Evolutionary conservation across 2,113 vertebrate species (phyloP).

Genomic region (Aspiorhynchus laticeps): DNA sequence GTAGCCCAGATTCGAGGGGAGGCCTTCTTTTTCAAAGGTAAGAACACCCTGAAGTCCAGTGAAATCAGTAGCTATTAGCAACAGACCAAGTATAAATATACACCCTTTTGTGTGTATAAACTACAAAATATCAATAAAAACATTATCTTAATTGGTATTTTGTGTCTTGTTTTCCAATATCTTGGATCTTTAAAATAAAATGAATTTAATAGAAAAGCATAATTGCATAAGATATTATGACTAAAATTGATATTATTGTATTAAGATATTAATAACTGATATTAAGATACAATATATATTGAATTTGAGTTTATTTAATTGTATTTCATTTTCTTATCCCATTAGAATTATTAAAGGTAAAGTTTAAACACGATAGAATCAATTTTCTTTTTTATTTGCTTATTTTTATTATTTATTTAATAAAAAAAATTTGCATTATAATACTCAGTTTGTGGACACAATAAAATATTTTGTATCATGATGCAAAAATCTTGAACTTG

Average conservation of each 20-base stretch:
- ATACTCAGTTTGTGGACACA: background rate
- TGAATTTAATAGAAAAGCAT: background rate
- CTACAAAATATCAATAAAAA: background rate
- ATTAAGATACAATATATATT: background rate
- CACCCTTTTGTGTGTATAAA: background rate
- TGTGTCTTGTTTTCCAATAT: background rate
- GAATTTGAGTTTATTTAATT: background rate
- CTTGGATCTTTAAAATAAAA: background rate
- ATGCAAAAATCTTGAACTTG: background rate
- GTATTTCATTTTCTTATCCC: background rate
- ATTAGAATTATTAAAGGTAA: background rate
- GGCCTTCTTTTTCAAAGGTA: conserved; percentile 99
- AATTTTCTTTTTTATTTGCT: too few relatives aligned
- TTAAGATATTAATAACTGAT: background rate
- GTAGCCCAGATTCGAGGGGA: conserved; percentile 98
- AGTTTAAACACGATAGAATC: background rate
- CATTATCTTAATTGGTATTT: background rate
- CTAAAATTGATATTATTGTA: too few relatives aligned
- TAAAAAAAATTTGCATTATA: background rate
- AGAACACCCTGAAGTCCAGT: conserved; percentile 9
- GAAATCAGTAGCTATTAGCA: background rate
- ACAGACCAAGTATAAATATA: background rate
- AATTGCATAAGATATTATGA: background rate
- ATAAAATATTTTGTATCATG: too few relatives aligned
- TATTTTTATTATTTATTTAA: too few relatives aligned